Percentiles rank a stretch among this genome's conserved stretches.
Conservation (phyloP, 2,888 invertebrate genomes). For the Anoncus sp. region DNA sequence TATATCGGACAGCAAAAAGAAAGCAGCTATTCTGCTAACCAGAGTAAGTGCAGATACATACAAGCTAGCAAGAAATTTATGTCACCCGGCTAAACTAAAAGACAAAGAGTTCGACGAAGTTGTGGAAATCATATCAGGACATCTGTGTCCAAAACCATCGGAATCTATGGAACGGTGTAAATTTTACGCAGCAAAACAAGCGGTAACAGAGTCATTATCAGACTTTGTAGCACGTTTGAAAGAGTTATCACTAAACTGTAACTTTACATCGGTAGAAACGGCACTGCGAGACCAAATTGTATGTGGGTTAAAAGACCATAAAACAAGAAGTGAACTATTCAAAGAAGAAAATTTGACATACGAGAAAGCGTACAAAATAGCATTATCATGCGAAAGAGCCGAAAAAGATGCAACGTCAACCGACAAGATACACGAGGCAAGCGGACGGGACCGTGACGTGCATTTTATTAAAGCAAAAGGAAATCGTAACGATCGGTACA, state of each 20-base stretch:
- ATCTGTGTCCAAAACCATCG: constrained; percentile 42
- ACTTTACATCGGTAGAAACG: constrained; percentile 19
- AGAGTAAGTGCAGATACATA: constrained; percentile 38
- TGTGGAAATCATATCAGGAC: not conserved
- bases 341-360: constrained; percentile 37
- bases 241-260: constrained; percentile 81
- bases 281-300: constrained; percentile 36
- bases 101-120: constrained; percentile 16
- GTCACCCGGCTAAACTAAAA: constrained; percentile 13
- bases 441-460: no score
- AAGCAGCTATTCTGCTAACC: constrained; percentile 34
- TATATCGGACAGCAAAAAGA: constrained; percentile 8
- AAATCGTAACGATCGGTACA: no score
- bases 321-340: constrained; percentile 24
- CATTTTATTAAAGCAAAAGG: no score
- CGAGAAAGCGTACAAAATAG: constrained; percentile 40
- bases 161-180: constrained; percentile 40
- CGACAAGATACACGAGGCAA: not conserved
- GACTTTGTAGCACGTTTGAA: constrained; percentile 78
- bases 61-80: constrained; percentile 32
- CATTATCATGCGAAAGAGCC: constrained; percentile 32
- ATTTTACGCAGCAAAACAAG: constrained; percentile 46
- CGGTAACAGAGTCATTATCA: constrained; percentile 73
- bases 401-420: constrained; percentile 37
- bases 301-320: constrained; percentile 37